Evolutionary conservation across 2,113 vertebrate genomes (phyloP).

Genomic region (Dendrocopos noguchii): DNA sequence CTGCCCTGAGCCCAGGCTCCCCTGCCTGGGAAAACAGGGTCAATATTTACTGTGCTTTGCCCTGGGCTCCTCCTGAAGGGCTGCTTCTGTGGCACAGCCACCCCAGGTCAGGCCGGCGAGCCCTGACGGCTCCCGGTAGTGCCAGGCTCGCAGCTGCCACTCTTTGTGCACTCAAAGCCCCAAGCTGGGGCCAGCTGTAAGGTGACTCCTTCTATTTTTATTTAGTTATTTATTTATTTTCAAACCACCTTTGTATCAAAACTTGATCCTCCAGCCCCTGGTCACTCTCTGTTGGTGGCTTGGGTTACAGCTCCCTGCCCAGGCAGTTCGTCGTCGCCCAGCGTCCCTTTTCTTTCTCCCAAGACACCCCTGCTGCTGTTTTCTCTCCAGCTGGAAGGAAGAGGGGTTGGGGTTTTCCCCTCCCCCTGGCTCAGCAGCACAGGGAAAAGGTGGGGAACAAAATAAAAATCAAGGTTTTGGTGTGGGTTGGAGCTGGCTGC

Average conservation of each 20-base stretch:
- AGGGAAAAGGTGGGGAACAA: accelerated
- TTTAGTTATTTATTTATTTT: not conserved
- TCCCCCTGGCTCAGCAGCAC: not conserved
- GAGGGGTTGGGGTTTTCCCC: not conserved
- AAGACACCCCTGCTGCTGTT: not conserved
- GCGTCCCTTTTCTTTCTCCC: not conserved
- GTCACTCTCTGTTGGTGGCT: not conserved
- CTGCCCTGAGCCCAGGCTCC: not conserved
- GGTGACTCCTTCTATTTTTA: not conserved
- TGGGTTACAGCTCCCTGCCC: not conserved
- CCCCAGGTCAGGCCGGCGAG: accelerated
- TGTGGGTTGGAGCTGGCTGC: not conserved
- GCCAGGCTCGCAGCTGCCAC: not conserved
- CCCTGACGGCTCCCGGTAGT: not conserved
- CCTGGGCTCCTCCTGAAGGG: not conserved
- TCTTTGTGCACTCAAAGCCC: not conserved
- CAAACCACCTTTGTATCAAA: not conserved
- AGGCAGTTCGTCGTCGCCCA: accelerated
- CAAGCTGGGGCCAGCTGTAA: accelerated
- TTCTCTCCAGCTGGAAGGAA: not conserved
- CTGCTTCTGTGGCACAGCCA: not conserved
- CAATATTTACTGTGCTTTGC: accelerated
- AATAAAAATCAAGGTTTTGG: slow-evolving; percentile 6
- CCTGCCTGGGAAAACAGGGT: not conserved
- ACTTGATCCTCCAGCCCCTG: not conserved